A percentile compares a stretch with the other conserved stretches of the same genome.
phyloP scores from a whole-genome alignment of 2,113 vertebrate genomes.

The Albula glossodonta region DNA sequence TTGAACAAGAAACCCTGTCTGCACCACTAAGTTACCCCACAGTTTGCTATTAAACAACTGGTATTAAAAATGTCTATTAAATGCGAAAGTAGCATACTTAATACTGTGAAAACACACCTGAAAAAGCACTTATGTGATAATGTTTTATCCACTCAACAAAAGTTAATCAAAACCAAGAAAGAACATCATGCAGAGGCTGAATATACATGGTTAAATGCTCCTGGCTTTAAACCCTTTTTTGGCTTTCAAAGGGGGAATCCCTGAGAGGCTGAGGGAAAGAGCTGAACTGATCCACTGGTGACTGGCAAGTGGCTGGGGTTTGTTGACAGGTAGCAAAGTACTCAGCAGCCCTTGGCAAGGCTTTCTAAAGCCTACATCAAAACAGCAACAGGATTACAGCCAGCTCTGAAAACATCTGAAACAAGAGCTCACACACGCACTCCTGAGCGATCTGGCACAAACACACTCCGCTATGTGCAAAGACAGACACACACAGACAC shows the following conservation, averaged over 20 bases:
- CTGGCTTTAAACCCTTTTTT: not conserved
- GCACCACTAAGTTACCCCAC: too few relatives aligned
- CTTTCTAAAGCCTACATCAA: not conserved
- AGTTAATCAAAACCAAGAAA: not conserved
- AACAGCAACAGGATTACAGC: not conserved
- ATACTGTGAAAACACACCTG: not conserved
- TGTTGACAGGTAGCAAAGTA: not conserved
- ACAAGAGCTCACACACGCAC: not conserved
- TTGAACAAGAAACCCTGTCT: not conserved
- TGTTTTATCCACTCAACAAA: not conserved
- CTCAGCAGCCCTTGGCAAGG: not conserved
- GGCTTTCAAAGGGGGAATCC: not conserved
- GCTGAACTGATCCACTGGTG: not conserved
- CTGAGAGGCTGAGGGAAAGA: not conserved
- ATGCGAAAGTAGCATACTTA: not conserved
- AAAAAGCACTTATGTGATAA: not conserved
- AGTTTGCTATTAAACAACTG: too few relatives aligned
- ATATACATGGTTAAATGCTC: not conserved
- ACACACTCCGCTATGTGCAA: not conserved
- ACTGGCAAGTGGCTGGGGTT: not conserved
- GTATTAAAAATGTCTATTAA: too few relatives aligned
- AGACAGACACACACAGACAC: not conserved
- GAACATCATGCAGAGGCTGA: too few relatives aligned
- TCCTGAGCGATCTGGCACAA: not conserved
- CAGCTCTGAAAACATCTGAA: not conserved